Evolutionary conservation across 2,797 vertebrate genomes (phyloP).

Genomic region (Etheostoma perlongum): DNA sequence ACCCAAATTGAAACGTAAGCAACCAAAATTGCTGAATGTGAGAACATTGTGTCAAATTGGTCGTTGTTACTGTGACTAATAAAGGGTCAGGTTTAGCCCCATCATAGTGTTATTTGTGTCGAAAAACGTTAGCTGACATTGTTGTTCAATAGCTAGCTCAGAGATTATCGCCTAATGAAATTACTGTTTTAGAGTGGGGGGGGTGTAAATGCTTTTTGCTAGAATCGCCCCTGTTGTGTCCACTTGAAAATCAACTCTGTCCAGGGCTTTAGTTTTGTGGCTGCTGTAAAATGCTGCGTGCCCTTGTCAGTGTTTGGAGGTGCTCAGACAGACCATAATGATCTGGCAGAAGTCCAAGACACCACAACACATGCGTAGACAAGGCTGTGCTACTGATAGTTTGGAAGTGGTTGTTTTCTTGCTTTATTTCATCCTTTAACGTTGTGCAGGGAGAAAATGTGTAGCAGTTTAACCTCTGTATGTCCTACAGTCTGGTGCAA

Average conservation of each 20-base stretch:
- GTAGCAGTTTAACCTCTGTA: slow-evolving; percentile 11
- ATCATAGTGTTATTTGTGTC: too few relatives aligned
- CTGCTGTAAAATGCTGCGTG: slow-evolving; percentile 45
- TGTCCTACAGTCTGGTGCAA: not conserved
- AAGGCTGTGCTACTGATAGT: slow-evolving; percentile 41
- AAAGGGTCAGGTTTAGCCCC: too few relatives aligned
- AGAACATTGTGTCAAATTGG: too few relatives aligned
- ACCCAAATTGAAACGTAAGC: too few relatives aligned
- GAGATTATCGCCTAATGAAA: too few relatives aligned
- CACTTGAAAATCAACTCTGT: slow-evolving; percentile 20
- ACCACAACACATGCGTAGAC: slow-evolving; percentile 29
- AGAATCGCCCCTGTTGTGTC: slow-evolving; percentile 9
- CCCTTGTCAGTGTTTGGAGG: slow-evolving; percentile 67
- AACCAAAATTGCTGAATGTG: too few relatives aligned
- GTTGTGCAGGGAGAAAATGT: not conserved
- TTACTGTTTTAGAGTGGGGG: too few relatives aligned
- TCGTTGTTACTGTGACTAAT: too few relatives aligned
- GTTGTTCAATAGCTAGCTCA: too few relatives aligned
- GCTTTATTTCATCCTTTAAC: slow-evolving; percentile 47
- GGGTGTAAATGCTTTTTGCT: too few relatives aligned
- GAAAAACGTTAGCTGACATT: too few relatives aligned
- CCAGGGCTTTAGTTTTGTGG: slow-evolving; percentile 21
- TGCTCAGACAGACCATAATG: slow-evolving; percentile 67
- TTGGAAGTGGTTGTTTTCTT: slow-evolving; percentile 45
- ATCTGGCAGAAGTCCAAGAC: slow-evolving; percentile 66